Evolutionary conservation across 2,797 vertebrate genomes (phyloP).

Genomic region (Neosilurus hyrtlii): DNA sequence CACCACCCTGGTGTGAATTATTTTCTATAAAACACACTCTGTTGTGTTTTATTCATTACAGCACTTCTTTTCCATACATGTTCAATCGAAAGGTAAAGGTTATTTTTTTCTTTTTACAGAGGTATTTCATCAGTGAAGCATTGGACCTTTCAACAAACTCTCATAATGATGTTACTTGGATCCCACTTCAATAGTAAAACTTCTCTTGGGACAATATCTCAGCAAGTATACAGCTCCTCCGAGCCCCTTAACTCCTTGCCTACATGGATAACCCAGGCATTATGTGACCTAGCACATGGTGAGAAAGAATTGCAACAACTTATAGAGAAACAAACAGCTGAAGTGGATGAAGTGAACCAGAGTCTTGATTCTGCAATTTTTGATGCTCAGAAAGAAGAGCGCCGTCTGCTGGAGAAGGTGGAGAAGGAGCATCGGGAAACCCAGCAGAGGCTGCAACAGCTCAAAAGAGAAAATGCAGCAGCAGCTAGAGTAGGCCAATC

Average conservation of each 20-base stretch:
- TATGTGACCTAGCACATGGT: constrained; percentile 68
- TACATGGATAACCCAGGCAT: constrained; percentile 69
- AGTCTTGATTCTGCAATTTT: constrained; percentile 66
- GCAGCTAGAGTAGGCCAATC: constrained; percentile 67
- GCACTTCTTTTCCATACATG: neutral
- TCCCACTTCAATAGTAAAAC: constrained; percentile 47
- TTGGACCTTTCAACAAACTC: neutral
- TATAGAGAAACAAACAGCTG: constrained; percentile 63
- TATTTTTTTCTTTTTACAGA: constrained; percentile 16
- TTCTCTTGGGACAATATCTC: constrained; percentile 31
- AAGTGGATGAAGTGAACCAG: constrained; percentile 69
- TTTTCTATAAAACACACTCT: neutral
- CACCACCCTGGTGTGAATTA: neutral
- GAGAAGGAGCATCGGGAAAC: constrained; percentile 68
- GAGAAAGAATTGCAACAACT: constrained; percentile 67
- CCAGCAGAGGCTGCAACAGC: constrained; percentile 65
- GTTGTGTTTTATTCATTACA: neutral
- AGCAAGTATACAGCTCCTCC: constrained; percentile 51
- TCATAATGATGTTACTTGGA: constrained; percentile 50
- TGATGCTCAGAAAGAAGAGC: constrained; percentile 69
- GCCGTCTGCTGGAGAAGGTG: constrained; percentile 68
- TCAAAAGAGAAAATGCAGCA: constrained; percentile 72
- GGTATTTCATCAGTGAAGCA: constrained; percentile 16
- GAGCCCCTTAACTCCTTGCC: constrained; percentile 54
- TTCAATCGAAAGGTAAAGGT: neutral